Conservation (phyloP, 2,797 vertebrate species). For the Tangara arthus region DNA sequence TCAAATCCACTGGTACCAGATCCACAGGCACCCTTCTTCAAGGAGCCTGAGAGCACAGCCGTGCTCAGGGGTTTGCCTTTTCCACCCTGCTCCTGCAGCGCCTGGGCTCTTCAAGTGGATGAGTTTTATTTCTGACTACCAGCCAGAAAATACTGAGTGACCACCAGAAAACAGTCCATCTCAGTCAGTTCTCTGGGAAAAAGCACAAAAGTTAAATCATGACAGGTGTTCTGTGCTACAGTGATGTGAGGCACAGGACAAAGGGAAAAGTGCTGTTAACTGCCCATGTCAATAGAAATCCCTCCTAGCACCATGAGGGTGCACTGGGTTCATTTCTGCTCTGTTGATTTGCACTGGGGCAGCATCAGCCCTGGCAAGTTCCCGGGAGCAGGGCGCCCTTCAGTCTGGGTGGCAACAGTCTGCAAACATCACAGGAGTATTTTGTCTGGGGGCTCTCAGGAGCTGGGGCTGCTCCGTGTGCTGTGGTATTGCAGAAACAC, state of each 20-base stretch:
- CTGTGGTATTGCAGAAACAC: not conserved
- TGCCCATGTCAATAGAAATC: not conserved
- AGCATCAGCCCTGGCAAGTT: not conserved
- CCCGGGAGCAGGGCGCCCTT: not conserved
- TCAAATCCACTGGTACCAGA: not conserved
- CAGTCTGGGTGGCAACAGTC: not conserved
- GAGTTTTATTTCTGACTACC: not conserved
- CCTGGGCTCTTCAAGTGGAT: not conserved
- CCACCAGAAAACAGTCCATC: not conserved
- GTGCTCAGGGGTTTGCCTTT: not conserved
- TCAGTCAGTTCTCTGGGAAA: not conserved
- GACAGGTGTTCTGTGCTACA: not conserved
- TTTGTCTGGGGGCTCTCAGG: not conserved
- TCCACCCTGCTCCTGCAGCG: not conserved
- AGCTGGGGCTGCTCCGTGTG: not conserved
- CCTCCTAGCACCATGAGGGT: rapidly evolving
- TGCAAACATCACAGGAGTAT: not conserved
- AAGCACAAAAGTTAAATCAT: not conserved
- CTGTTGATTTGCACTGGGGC: not conserved
- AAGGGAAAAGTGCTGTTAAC: not conserved
- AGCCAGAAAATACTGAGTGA: not conserved
- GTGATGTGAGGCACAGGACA: not conserved
- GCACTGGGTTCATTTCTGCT: not conserved
- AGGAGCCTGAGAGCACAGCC: not conserved
- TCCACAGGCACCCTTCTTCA: not conserved